phyloP scores from a whole-genome alignment of 1,140 invertebrate species.

The Sitobion miscanthi region DNA sequence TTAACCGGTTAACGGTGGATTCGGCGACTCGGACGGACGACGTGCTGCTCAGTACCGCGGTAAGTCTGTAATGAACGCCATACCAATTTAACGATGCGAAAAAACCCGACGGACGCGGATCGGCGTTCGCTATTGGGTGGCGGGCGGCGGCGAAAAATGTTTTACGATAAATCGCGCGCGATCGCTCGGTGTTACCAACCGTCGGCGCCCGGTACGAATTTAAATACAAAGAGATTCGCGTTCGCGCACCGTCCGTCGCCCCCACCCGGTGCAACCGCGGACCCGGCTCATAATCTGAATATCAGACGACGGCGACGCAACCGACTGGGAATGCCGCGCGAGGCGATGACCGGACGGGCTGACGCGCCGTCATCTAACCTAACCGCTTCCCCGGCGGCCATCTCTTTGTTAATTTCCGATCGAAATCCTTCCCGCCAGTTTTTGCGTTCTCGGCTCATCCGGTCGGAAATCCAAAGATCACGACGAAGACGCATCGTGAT shows the following conservation, averaged over 20 bases:
- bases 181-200: constrained; percentile 8
- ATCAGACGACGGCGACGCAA: not conserved
- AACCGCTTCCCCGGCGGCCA: too few relatives aligned
- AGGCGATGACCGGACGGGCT: too few relatives aligned
- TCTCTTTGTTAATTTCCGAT: not conserved
- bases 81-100: constrained; percentile 41
- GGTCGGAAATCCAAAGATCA: not conserved
- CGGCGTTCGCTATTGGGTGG: constrained; percentile 31
- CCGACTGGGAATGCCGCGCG: too few relatives aligned
- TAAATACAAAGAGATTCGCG: not conserved
- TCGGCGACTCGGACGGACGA: not conserved
- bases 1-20: not conserved
- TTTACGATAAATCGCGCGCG: constrained; percentile 20
- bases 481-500: not conserved
- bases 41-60: not conserved
- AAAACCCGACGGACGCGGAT: constrained; percentile 26
- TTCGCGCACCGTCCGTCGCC: not conserved
- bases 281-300: not conserved
- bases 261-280: too few relatives aligned
- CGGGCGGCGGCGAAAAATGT: not conserved
- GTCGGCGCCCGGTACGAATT: not conserved
- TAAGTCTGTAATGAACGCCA: not conserved
- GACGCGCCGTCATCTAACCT: too few relatives aligned
- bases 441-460: not conserved
- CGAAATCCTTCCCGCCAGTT: not conserved